Evolutionary conservation across 2,888 invertebrate species (phyloP), one percentile per base, ranked within the genome.

Genomic region (Microplitis deprimator): DNA sequence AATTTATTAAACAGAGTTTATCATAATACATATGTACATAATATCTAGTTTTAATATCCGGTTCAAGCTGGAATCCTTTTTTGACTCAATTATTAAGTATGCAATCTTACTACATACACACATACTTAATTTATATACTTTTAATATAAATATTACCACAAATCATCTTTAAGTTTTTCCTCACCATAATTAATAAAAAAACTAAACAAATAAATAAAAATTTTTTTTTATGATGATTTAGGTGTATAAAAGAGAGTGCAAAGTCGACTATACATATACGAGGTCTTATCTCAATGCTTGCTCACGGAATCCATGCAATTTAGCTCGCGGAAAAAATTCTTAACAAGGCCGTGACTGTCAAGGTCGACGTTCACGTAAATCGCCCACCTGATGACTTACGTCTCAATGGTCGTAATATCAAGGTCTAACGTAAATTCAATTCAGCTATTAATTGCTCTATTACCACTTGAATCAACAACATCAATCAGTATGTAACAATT

Each of bases 301-400:
- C 75, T 70, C 77, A 73, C 74, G 79, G 68, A 79, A 80, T 80
- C 75, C 74, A 75, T 77, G 69, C 78, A 68, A 80, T 81, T 77
- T 75, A 75, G 68, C 69, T 61, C 67, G 73, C 65, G 74, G 76
- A 79, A 87, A 87, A 84, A 87, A 87, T 87, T 86, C 84, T 83
- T 85, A 82, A 83, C 86, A 87, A 87, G 86, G 85, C 82, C 85
- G 83, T 76, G 77, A 84, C 81, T 86, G 87, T 86, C 86, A 88
- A 87, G 87, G 87, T 80, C 83, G 81, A 60, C 68, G 75, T 64
- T 69, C 61, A 71, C 80, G 73, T 65, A 62, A 60, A 75, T 75
- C 67, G 68, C 50, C 64, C 29, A 75, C 59, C 65, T 75, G 70
- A 85, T 75, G 68, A 85, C 82, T 82, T 77, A 81, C 78, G 81